Conservation (phyloP, 2,888 invertebrate genomes). For the Quadroppia sp. region DNA sequence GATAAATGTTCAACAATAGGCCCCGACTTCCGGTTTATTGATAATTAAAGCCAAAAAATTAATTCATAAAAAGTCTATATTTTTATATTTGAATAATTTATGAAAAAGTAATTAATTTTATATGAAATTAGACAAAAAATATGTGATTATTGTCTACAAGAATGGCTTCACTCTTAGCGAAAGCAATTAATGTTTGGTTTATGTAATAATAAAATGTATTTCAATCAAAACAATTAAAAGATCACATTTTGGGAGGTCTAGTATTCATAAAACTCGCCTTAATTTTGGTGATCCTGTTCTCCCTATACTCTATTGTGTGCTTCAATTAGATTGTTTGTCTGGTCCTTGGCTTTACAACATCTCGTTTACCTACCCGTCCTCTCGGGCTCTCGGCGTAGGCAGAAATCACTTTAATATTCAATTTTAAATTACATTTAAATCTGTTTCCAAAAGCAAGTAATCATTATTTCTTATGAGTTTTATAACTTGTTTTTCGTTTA, state of each 20-base stretch:
- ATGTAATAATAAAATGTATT: not conserved
- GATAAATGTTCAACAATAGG: no score
- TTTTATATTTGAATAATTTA: no score
- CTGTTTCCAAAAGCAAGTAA: not conserved
- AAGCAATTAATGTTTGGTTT: conserved; percentile 18
- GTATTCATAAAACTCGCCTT: conserved; percentile 13
- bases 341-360: not conserved
- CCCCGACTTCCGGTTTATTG: no score
- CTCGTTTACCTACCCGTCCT: not conserved
- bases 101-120: no score
- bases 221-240: not conserved
- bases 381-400: not conserved
- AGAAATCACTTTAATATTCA: conserved; percentile 19
- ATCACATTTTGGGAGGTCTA: conserved; percentile 30
- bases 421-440: conserved; percentile 14
- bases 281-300: conserved; percentile 5
- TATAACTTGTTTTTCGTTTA: not conserved
- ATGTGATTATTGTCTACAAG: no score
- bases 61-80: no score
- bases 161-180: not conserved
- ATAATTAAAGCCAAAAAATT: no score
- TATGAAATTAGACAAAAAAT: no score
- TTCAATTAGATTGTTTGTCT: not conserved
- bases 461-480: not conserved
- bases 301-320: not conserved